These are phyloP conservation scores for Linnaemya vulpina DNA, from an alignment of 2,888 invertebrate species.

Conservation along the genomic window DNA sequence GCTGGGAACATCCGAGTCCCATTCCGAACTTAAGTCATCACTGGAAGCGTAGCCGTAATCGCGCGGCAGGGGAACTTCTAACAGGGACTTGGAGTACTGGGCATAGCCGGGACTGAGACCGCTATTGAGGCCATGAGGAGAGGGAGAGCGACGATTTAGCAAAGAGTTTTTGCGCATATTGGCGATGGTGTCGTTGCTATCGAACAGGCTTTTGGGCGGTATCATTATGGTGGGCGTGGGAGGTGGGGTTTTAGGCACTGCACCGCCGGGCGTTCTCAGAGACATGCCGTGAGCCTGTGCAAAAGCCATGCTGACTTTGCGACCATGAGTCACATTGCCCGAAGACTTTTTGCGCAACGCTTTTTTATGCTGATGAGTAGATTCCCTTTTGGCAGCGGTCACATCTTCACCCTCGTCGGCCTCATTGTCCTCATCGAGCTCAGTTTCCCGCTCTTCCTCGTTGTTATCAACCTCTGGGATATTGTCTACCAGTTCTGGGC, in stretches of 20 bases:
- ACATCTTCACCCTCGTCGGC: conserved; percentile 61
- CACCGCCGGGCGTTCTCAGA: neutral
- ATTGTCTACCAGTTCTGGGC: neutral
- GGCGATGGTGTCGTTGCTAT: conserved; percentile 75
- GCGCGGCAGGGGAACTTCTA: conserved; percentile 89
- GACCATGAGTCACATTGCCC: conserved; percentile 78
- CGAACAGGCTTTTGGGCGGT: conserved; percentile 58
- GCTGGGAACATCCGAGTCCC: conserved; percentile 91
- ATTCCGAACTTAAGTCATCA: conserved; percentile 95
- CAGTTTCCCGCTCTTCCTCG: conserved; percentile 43
- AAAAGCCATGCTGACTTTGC: conserved; percentile 82
- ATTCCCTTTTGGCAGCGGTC: conserved; percentile 2
- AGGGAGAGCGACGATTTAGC: conserved; percentile 83
- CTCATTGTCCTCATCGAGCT: conserved; percentile 72
- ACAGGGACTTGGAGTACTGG: conserved; percentile 90
- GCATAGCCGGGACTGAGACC: conserved; percentile 87
- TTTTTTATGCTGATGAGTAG: conserved; percentile 74
- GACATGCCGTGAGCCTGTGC: conserved; percentile 82
- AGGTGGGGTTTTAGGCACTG: conserved; percentile 58
- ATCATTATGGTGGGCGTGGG: conserved; percentile 72
- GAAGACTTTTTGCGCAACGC: conserved; percentile 80
- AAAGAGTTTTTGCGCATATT: conserved; percentile 74
- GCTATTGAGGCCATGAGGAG: conserved; percentile 80
- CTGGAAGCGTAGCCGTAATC: conserved; percentile 96
- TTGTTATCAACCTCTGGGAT: conserved; percentile 25